These are phyloP conservation scores for Carduelis carduelis DNA, from an alignment of 2,797 vertebrate genomes.

Conservation along the genomic window DNA sequence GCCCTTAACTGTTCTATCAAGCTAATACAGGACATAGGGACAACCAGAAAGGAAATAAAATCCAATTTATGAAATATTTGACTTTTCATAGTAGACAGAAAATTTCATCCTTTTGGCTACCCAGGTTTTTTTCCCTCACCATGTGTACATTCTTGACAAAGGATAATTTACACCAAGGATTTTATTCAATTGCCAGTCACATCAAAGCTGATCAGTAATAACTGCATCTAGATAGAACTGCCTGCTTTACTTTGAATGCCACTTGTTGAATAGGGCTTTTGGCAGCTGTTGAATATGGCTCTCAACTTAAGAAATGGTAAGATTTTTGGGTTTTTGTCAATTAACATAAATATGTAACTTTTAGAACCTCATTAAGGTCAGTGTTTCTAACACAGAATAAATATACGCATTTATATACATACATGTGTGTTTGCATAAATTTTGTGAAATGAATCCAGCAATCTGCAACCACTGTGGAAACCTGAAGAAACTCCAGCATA, in stretches of 20 bases:
- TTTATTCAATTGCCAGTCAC: background rate
- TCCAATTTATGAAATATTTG: background rate
- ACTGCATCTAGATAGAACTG: background rate
- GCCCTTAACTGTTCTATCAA: background rate
- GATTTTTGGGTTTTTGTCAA: background rate
- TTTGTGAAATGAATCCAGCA: background rate
- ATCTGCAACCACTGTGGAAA: background rate
- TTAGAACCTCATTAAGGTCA: background rate
- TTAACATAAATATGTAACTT: background rate
- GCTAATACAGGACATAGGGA: background rate
- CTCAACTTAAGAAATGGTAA: background rate
- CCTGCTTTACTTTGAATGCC: background rate
- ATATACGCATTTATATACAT: background rate
- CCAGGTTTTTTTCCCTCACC: too few species aligned
- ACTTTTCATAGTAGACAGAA: background rate
- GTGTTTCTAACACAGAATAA: background rate
- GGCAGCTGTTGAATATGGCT: background rate
- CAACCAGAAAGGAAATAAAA: background rate
- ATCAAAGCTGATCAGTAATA: background rate
- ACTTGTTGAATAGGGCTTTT: background rate
- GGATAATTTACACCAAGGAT: background rate
- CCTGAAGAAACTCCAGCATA: background rate
- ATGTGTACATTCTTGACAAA: background rate
- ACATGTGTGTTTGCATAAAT: background rate
- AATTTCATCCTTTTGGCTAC: background rate